Evolutionary conservation across 2,797 vertebrate genomes (phyloP).

Genomic region (Aratinga solstitialis): DNA sequence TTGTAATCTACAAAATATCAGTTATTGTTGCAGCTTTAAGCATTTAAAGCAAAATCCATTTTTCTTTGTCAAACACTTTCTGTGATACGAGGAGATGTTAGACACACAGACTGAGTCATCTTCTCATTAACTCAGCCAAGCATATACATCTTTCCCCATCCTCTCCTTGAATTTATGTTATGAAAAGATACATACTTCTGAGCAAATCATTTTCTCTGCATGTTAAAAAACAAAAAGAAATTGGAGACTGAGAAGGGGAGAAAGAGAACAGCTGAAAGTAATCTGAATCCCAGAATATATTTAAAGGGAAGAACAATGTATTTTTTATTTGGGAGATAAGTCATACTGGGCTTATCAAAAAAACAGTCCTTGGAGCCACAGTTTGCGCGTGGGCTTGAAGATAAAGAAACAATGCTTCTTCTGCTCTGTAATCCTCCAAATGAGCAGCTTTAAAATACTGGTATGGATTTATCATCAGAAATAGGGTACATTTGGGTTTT

Average conservation of each 20-base stretch:
- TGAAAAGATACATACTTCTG: conserved; percentile 61
- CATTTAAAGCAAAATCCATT: conserved; percentile 62
- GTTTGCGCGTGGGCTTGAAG: conserved; percentile 44
- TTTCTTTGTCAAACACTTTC: conserved; percentile 69
- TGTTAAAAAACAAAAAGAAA: conserved; percentile 22
- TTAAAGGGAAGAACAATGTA: conserved; percentile 43
- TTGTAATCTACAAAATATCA: conserved; percentile 28
- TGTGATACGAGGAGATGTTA: conserved; percentile 5
- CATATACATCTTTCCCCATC: not conserved
- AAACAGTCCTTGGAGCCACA: conserved; percentile 8
- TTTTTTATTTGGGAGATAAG: conserved; percentile 52
- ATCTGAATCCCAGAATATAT: not conserved
- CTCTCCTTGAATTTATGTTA: conserved; percentile 48
- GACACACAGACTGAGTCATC: conserved; percentile 25
- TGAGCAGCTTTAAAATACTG: conserved; percentile 3
- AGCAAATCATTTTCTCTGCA: conserved; percentile 27
- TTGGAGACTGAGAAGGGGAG: not conserved
- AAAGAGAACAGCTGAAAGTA: not conserved
- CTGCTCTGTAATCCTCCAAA: conserved; percentile 8
- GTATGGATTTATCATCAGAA: conserved; percentile 6
- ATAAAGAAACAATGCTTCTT: conserved; percentile 43
- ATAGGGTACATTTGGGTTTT: not conserved
- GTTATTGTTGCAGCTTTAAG: not conserved
- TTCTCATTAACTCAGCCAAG: conserved; percentile 60
- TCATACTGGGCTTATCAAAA: conserved; percentile 51